Evolutionary conservation across 2,113 vertebrate genomes (phyloP).

Genomic region (Orycteropus afer): DNA sequence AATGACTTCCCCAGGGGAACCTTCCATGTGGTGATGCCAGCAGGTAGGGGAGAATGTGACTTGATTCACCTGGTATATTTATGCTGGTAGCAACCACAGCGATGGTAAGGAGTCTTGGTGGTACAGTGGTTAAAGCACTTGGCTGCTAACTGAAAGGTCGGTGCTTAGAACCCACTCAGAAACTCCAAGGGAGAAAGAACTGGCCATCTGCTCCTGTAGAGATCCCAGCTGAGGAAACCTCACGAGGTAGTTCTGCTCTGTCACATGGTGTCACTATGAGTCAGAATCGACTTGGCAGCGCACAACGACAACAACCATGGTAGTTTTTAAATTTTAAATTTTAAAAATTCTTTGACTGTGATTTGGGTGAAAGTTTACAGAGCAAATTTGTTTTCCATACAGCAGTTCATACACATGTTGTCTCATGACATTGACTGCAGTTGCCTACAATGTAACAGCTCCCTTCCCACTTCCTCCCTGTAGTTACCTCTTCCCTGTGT

Average conservation of each 20-base stretch:
- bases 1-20: neutral
- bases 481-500: too few relatives aligned
- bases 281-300: neutral
- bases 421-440: too few relatives aligned
- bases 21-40: neutral
- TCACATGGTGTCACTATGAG: neutral
- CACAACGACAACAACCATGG: neutral
- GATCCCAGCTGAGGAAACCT: neutral
- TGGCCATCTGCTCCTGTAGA: neutral
- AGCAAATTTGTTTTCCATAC: too few relatives aligned
- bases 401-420: too few relatives aligned
- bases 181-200: neutral
- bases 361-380: too few relatives aligned
- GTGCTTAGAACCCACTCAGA: neutral
- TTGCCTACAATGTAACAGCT: too few relatives aligned
- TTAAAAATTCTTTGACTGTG: too few relatives aligned
- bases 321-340: too few relatives aligned
- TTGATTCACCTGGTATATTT: neutral
- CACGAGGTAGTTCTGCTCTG: neutral
- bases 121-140: neutral
- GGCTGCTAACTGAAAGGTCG: neutral
- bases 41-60: rapidly evolving
- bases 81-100: neutral
- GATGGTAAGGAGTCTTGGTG: neutral
- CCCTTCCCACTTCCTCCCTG: too few relatives aligned